Evolutionary conservation across 2,113 vertebrate genomes (phyloP), one percentile per base, ranked within the genome.

Genomic region (Trematomus loennbergii): DNA sequence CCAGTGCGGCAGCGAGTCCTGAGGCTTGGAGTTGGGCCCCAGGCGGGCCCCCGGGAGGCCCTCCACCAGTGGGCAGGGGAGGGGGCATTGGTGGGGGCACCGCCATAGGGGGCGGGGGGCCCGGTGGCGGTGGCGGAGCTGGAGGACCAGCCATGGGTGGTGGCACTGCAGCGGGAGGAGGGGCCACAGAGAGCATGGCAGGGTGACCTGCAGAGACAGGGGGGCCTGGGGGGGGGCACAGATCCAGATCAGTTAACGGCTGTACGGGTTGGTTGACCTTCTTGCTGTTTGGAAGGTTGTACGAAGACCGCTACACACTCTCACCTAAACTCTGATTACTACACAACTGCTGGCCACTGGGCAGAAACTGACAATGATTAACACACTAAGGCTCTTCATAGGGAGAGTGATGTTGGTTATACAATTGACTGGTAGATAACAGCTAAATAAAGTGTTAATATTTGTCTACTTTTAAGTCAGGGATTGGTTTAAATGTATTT

Each of bases 1-100:
- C 98, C 93, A 99, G 93, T 22, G 98, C 98, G 0, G 98, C 98
- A 1, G 98, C 98, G 55, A 99, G 95, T 81, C 98, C 98, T 8
- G 97, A 97, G 84, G 97, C 97, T 84, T 93, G 92, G n/a, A 83
- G 87, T 79, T 92, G 89, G 82, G 94, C 89, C 49, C 97, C 97
- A 0, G 96, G 97, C 2, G 93, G 91, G 18, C 89, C 93, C 54
- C 90, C 74, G 2, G 94, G 95, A 57, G 94, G 94, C 40, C 96
- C 94, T 3, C 93, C 95, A 0, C 97, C 94, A 0, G 91, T 88
- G 0, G 97, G 97, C 89, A 98, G 93, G 0, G 97, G 97, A 69
- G 97, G 98, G 0, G 98, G 95, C 0, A 96, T 95, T 15, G 97
- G 97, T 0, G 97, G 97, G 0, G 97, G 97, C 0, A 95, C 97